Percentiles rank a stretch among this genome's conserved stretches.
phyloP scores from a whole-genome alignment of 2,888 invertebrate genomes.

The Ophion costatus region DNA sequence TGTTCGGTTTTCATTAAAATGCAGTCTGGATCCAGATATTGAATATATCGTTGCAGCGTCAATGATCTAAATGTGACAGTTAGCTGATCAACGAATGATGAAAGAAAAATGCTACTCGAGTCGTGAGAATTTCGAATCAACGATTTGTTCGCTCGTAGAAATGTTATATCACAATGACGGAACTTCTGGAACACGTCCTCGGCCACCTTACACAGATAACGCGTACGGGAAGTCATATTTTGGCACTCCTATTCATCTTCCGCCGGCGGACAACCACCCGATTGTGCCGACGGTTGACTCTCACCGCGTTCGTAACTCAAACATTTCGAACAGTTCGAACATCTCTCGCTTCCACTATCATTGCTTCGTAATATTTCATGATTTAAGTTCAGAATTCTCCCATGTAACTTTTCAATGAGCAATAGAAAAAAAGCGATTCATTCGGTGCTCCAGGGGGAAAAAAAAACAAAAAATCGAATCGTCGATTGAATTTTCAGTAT shows the following conservation, averaged over 20 bases:
- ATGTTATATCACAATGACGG: constrained; percentile 58
- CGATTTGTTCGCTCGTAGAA: constrained; percentile 44
- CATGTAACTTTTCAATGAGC: constrained; percentile 10
- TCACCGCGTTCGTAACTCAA: constrained; percentile 72
- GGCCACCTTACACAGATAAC: constrained; percentile 58
- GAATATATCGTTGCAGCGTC: neutral
- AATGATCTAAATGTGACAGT: neutral
- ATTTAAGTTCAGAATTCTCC: constrained; percentile 26
- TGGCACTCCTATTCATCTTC: constrained; percentile 74
- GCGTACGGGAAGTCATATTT: constrained; percentile 77
- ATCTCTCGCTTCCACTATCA: constrained; percentile 45
- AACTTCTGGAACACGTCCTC: constrained; percentile 47
- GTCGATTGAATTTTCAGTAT: neutral
- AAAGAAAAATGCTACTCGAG: neutral
- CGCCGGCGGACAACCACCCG: constrained; percentile 71
- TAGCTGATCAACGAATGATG: constrained; percentile 13
- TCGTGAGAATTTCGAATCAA: constrained; percentile 39
- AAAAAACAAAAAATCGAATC: neutral
- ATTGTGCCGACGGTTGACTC: constrained; percentile 74
- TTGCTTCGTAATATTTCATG: constrained; percentile 51
- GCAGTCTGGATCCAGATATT: neutral
- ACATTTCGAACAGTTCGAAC: constrained; percentile 50
- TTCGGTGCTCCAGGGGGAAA: neutral
- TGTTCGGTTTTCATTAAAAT: neutral
- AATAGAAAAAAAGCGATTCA: neutral